Conservation (phyloP, 2,797 vertebrate species). For the Gymnodraco acuticeps region DNA sequence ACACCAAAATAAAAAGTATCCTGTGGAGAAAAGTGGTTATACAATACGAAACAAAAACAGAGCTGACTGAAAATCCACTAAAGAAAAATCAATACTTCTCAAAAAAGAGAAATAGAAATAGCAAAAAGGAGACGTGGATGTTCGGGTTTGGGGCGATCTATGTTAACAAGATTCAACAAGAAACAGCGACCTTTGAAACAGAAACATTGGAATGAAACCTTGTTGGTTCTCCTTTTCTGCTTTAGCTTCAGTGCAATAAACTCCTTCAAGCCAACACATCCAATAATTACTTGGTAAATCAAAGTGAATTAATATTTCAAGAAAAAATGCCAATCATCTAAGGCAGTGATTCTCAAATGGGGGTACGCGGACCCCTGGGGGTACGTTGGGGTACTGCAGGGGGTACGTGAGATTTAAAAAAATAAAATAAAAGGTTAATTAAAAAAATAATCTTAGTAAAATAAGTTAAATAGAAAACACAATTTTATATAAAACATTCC, state of each 20-base stretch:
- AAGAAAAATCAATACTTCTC: neutral
- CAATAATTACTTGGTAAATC: too few species aligned
- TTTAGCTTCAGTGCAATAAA: neutral
- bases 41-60: neutral
- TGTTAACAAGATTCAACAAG: slow-evolving; percentile 2
- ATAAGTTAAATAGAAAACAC: too few species aligned
- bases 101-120: neutral
- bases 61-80: neutral
- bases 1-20: neutral
- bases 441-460: too few species aligned
- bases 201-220: slow-evolving; percentile 17
- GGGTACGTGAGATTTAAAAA: too few species aligned
- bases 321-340: too few species aligned
- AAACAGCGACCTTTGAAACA: slow-evolving; percentile 26
- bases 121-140: neutral
- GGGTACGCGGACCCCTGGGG: too few species aligned
- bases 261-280: too few species aligned
- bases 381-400: too few species aligned
- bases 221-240: neutral
- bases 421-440: too few species aligned
- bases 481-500: too few species aligned
- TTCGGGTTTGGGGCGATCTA: slow-evolving; percentile 13
- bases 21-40: neutral
- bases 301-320: too few species aligned
- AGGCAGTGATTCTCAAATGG: too few species aligned